phyloP scores from a whole-genome alignment of 2,888 invertebrate genomes.

The Eupeodes luniger region DNA sequence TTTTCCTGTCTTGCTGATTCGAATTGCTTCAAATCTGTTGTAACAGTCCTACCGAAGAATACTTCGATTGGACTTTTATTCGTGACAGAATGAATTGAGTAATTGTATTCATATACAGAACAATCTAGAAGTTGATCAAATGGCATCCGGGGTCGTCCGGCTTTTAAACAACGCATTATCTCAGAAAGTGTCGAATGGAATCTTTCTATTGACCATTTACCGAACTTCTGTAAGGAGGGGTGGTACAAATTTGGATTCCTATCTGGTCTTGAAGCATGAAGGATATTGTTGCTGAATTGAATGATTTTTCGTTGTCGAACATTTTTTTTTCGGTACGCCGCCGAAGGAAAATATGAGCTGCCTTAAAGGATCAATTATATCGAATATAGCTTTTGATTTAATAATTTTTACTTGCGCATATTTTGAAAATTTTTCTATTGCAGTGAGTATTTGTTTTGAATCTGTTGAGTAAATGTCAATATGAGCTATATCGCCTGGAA shows the following conservation, averaged over 20 bases:
- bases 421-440: too few relatives aligned
- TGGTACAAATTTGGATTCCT: slow-evolving; percentile 8
- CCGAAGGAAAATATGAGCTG: neutral
- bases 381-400: neutral
- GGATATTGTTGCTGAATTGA: slow-evolving; percentile 30
- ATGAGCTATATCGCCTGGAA: too few relatives aligned
- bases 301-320: slow-evolving; percentile 10
- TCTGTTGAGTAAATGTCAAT: too few relatives aligned
- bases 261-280: slow-evolving; percentile 35
- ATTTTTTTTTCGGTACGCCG: slow-evolving; percentile 8
- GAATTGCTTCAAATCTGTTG: slow-evolving; percentile 2
- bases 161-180: slow-evolving; percentile 45
- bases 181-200: slow-evolving; percentile 15
- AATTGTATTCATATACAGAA: slow-evolving; percentile 43
- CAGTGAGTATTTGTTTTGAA: too few relatives aligned
- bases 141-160: neutral
- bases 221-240: slow-evolving; percentile 24
- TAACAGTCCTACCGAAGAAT: slow-evolving; percentile 30
- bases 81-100: slow-evolving; percentile 19
- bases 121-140: slow-evolving; percentile 30
- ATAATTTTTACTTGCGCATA: too few relatives aligned
- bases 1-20: slow-evolving; percentile 36
- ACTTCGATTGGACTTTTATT: slow-evolving; percentile 31
- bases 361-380: slow-evolving; percentile 13
- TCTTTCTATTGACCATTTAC: slow-evolving; percentile 45